Conservation (phyloP, 2,113 vertebrate species). For the Charina bottae region DNA sequence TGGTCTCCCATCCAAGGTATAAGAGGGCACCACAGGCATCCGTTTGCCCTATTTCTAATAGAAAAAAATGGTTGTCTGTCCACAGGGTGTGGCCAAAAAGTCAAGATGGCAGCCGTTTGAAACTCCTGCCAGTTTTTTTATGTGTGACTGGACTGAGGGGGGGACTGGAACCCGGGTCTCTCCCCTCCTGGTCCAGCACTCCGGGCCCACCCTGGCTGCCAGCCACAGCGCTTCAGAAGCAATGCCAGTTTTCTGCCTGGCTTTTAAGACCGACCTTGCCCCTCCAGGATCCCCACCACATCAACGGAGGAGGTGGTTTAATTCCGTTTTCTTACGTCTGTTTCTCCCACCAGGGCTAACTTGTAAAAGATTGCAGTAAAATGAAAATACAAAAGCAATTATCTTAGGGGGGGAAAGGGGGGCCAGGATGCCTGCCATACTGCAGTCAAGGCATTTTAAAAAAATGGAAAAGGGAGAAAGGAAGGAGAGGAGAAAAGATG, state of each 20-base stretch:
- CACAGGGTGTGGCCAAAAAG: neutral
- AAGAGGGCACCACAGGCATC: neutral
- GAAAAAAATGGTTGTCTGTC: neutral
- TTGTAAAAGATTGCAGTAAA: neutral
- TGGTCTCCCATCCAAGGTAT: neutral
- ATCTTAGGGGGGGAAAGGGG: neutral
- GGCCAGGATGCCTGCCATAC: neutral
- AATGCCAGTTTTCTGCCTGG: neutral
- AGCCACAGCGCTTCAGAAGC: neutral
- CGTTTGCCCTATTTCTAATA: neutral
- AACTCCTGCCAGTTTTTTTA: neutral
- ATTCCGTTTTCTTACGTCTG: neutral
- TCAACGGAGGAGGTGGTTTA: neutral
- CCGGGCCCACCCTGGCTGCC: too few relatives aligned
- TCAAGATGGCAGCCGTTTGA: neutral
- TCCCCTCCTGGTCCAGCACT: neutral
- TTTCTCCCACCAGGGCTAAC: neutral
- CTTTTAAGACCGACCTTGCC: neutral
- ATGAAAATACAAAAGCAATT: constrained; percentile 1
- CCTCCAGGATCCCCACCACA: rapidly evolving
- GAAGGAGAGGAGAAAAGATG: neutral
- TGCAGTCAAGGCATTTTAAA: neutral
- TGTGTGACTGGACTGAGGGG: too few relatives aligned
- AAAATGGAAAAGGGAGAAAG: neutral
- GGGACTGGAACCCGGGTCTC: neutral